These are phyloP conservation scores for Muscina levida DNA, from an alignment of 2,888 invertebrate genomes.

Conservation along the genomic window DNA sequence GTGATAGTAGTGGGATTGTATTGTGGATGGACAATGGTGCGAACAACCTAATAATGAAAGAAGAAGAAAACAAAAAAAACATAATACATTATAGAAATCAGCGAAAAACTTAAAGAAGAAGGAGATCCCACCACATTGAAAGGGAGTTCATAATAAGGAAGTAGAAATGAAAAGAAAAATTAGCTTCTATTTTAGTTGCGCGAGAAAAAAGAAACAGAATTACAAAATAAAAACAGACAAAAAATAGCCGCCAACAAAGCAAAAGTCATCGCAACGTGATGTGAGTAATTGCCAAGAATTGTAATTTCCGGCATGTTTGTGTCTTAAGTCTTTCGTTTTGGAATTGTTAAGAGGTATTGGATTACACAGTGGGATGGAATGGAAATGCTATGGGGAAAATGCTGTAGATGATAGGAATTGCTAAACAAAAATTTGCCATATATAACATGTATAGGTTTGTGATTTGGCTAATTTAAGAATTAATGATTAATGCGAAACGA, in stretches of 20 bases:
- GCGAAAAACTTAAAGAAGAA: not conserved
- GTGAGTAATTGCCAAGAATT: conserved; percentile 50
- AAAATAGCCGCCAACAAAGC: conserved; percentile 39
- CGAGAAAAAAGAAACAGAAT: too few relatives aligned
- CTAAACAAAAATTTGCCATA: too few relatives aligned
- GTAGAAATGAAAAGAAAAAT: not conserved
- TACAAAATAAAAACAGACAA: too few relatives aligned
- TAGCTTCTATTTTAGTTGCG: conserved; percentile 22
- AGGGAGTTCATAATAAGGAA: not conserved
- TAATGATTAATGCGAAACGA: too few relatives aligned
- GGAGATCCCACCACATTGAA: not conserved
- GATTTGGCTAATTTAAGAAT: too few relatives aligned
- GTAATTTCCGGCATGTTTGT: conserved; percentile 59
- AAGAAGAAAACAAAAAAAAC: not conserved
- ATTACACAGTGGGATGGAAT: conserved; percentile 38
- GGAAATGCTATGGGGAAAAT: not conserved
- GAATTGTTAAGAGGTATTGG: not conserved
- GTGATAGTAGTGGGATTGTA: conserved; percentile 74
- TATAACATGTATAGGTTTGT: too few relatives aligned
- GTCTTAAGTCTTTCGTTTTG: conserved; percentile 33
- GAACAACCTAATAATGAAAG: conserved; percentile 66
- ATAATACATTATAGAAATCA: not conserved
- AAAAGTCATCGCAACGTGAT: conserved; percentile 26
- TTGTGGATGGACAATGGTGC: conserved; percentile 72
- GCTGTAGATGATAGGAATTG: too few relatives aligned